Evolutionary conservation across 2,113 vertebrate species (phyloP).

Genomic region (Cyprinus carpio): DNA sequence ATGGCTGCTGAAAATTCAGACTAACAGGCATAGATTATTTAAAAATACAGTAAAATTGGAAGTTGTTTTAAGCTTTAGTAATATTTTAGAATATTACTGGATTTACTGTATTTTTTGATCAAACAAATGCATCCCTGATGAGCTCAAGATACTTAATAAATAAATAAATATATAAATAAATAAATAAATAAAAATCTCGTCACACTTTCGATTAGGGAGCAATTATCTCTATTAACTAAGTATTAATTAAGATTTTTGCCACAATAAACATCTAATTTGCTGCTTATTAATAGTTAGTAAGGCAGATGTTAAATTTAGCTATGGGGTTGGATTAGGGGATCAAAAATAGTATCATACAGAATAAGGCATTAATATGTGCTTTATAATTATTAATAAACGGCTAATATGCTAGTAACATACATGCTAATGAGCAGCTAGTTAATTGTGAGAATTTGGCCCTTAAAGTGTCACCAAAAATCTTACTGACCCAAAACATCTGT

Average conservation of each 20-base stretch:
- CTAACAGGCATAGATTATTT: too few species aligned
- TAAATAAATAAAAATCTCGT: neutral
- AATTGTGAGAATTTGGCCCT: neutral
- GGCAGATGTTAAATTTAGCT: too few species aligned
- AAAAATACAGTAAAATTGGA: too few species aligned
- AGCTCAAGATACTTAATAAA: neutral
- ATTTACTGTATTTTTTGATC: neutral
- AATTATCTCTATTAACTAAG: too few species aligned
- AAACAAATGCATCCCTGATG: neutral
- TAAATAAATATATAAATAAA: neutral
- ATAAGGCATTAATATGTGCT: neutral
- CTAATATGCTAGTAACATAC: neutral
- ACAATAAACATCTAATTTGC: too few species aligned
- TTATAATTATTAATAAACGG: neutral
- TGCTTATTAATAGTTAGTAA: too few species aligned
- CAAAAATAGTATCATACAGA: neutral
- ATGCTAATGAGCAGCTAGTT: neutral
- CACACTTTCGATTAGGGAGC: too few species aligned
- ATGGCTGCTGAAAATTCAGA: too few species aligned
- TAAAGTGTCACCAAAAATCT: neutral
- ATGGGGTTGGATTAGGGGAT: too few species aligned
- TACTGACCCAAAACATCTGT: neutral
- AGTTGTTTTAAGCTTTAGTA: too few species aligned
- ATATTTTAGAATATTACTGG: too few species aligned
- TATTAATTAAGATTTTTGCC: too few species aligned